Evolutionary conservation across 1,140 invertebrate genomes (phyloP), one percentile per base, ranked within the genome.

Genomic region (Harpegnathos saltator): DNA sequence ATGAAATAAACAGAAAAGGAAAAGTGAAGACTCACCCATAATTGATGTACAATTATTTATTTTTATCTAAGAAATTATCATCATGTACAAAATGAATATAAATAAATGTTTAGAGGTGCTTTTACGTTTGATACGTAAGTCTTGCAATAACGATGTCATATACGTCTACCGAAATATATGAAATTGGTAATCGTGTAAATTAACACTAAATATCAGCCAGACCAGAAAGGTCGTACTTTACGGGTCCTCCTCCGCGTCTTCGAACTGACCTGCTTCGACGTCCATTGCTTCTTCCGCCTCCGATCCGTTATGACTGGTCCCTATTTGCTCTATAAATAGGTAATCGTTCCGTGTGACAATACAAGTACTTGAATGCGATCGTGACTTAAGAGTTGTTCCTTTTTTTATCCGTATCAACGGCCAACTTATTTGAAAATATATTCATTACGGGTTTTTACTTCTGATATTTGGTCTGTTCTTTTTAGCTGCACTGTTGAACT

Each of bases 231-330:
- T 80, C 33, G 48, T 68, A 26, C 56, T 89, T 94, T 94, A 94
- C 74, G 91, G 92, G 90, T 93, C 92, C 86, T 94, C 93, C 77
- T 95, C 95, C 52, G 95, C 95, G 89, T 96, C 95, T 92, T 95
- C 95, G 89, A 95, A 96, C 89, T 95, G 95, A 63, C 94, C 95
- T 44, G 92, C 91, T 78, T 95, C 95, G 82, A 95, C 87, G 29
- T 95, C 93, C 93, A 95, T 95, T 54, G 90, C 90, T 88, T 95
- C 94, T 54, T 94, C 93, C 17, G 63, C 77, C 50, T 94, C 91
- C 33, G 89, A 90, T 12, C 92, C 92, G 75, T 93, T 93, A 75
- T 93, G 90, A 89, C 83, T 92, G 48, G 86, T 81, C 74, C 85
- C 90, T 80, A 89, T 72, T 91, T 92, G 90, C 85, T 94, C 91